Evolutionary conservation across 2,888 invertebrate species (phyloP), one percentile per base, ranked within the genome.

Genomic region (Rapana venosa): DNA sequence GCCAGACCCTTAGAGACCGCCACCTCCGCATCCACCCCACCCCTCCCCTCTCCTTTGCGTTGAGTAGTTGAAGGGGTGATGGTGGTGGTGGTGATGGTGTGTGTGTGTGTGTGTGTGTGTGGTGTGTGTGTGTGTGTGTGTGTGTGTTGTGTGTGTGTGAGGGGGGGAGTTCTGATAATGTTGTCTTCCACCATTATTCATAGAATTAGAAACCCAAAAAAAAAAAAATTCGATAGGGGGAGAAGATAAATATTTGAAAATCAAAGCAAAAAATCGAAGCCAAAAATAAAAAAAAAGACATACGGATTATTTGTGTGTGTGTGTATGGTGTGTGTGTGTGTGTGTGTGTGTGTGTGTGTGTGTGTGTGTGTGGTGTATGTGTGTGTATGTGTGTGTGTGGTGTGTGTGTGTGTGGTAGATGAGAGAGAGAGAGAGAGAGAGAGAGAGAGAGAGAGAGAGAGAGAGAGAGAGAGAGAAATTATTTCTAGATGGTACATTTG

Each of bases 121-220:
- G 81, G 81, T 81, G 81, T 35, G 35, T 81, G 81, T 35, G 81
- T 81, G 81, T 81, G 81, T 81, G 81, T 81, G 81, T 81, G 35
- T 35, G 81, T 35, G 81, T 83, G 81, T 83, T n/a, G 74, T 1
- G 30, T 11, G 74, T 13, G 74, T 13, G 26, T 13, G 74, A 6
- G 74, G 6, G n/a, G 11, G 74, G 6, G 74, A 11, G 74, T n/a
- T 47, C 4, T 47, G 47, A 47, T 47, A n/a, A 47, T 47, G 47
- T 47, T 47, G 47, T 47, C 47, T 8, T 47, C 47, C 47, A 47
- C 47, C 47, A 47, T 47, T 47, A 47, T 47, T 47, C 47, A 47
- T 47, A 47, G 47, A 47, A 47, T 47, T 47, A 47, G 47, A 47
- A 47, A 47, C 47, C 47, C 47, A 5, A 2, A 47, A 47, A 47